Evolutionary conservation across 2,113 vertebrate genomes (phyloP).

Genomic region (Platycercus adscitus): DNA sequence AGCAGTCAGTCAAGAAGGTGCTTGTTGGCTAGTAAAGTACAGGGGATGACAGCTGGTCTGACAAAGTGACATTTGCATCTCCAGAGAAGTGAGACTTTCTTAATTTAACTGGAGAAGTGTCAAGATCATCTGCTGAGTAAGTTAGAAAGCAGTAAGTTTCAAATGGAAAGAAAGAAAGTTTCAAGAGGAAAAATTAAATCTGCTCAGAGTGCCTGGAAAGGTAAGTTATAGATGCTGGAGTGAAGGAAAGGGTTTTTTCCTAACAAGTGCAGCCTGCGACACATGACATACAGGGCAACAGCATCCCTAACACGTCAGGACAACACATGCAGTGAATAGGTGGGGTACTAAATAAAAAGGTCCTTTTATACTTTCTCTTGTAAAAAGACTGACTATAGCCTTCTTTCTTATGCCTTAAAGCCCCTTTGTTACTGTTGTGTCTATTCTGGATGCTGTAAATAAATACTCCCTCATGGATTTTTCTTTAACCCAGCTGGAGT

Average conservation of each 20-base stretch:
- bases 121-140: slow-evolving; percentile 49
- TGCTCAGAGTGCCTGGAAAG: background rate
- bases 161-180: slow-evolving; percentile 3
- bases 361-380: background rate
- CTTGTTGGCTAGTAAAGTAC: slow-evolving; percentile 27
- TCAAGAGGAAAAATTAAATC: background rate
- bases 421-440: background rate
- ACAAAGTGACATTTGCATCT: slow-evolving; percentile 57
- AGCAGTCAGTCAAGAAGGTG: background rate
- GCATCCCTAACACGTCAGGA: background rate
- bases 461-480: background rate
- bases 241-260: background rate
- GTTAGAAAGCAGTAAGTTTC: slow-evolving; percentile 21
- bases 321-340: background rate
- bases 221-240: background rate
- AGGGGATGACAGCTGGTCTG: slow-evolving; percentile 51
- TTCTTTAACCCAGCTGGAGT: background rate
- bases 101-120: slow-evolving; percentile 58
- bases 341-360: background rate
- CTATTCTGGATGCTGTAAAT: background rate
- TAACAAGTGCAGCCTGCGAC: background rate
- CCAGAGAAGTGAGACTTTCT: slow-evolving; percentile 55
- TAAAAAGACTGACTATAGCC: background rate
- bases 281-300: background rate
- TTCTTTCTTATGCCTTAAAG: background rate